Conservation (phyloP, 2,113 vertebrate genomes). For the Andinoacara biseriatus region DNA sequence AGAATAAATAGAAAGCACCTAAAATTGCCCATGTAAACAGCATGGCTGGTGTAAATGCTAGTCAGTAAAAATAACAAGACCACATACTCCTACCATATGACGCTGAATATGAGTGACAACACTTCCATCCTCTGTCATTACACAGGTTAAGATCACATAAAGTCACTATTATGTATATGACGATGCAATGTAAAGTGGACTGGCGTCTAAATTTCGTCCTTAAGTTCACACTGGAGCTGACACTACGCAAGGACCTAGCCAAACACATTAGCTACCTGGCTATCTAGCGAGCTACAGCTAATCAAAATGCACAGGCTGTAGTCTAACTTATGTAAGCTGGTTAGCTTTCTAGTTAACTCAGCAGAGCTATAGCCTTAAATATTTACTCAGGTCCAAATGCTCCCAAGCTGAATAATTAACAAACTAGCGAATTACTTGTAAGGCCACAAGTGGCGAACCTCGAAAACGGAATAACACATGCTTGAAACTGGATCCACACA, state of each 20-base stretch:
- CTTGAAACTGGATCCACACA: neutral
- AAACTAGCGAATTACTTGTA: neutral
- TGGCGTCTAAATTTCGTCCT: neutral
- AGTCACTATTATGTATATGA: neutral
- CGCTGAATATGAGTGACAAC: conserved; percentile 24
- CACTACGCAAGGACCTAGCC: conserved; percentile 24
- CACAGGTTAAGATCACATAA: conserved; percentile 4
- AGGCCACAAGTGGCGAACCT: neutral
- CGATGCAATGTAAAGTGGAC: neutral
- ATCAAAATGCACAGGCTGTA: conserved; percentile 77
- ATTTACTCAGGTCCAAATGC: neutral
- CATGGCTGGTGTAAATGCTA: neutral
- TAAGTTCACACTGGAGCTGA: neutral
- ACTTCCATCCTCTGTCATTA: neutral
- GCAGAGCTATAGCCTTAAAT: neutral
- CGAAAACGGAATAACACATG: conserved; percentile 1
- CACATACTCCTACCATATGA: neutral
- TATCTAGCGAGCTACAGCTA: conserved; percentile 60
- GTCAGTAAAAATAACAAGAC: neutral
- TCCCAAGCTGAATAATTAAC: neutral
- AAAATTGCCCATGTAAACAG: conserved; percentile 10
- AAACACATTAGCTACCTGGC: conserved; percentile 48
- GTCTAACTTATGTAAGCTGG: conserved; percentile 73
- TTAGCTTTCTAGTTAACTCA: conserved; percentile 35
- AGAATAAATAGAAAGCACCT: neutral